A percentile compares a stretch with the other conserved stretches of the same genome.
phyloP scores from a whole-genome alignment of 2,113 vertebrate species.

The Thryonomys swinderianus region DNA sequence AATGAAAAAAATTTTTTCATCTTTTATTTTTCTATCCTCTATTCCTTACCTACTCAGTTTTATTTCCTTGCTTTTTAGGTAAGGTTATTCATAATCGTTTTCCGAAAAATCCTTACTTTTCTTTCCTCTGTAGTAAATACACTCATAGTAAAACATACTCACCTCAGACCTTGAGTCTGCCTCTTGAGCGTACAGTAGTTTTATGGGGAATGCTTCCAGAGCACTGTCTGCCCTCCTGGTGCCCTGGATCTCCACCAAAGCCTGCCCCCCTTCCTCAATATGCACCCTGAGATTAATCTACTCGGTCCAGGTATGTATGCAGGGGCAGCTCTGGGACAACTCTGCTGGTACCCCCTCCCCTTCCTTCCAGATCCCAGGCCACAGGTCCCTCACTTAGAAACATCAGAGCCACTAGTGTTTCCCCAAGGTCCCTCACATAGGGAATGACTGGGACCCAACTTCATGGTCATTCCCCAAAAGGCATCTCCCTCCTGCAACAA shows the following conservation, averaged over 20 bases:
- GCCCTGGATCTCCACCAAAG: neutral
- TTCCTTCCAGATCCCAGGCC: neutral
- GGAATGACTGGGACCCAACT: neutral
- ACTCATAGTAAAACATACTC: neutral
- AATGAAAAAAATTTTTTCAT: conserved; percentile 8
- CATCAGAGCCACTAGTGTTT: neutral
- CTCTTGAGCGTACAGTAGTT: neutral
- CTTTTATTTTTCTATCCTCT: neutral
- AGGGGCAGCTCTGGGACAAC: neutral
- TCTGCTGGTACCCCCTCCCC: neutral
- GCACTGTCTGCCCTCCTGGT: neutral
- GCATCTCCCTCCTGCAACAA: neutral
- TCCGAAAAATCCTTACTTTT: neutral
- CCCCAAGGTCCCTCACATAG: neutral
- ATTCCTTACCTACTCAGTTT: neutral
- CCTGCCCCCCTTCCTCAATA: too few species aligned
- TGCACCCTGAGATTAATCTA: neutral
- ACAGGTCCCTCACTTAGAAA: neutral
- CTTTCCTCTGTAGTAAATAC: neutral
- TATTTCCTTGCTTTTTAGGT: neutral
- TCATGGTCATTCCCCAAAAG: fast-evolving
- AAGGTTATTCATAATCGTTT: neutral
- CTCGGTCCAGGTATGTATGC: neutral
- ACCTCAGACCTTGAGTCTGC: neutral
- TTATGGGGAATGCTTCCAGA: neutral